Evolutionary conservation across 2,113 vertebrate species (phyloP), one percentile per base, ranked within the genome.

Genomic region (Scomber colias): DNA sequence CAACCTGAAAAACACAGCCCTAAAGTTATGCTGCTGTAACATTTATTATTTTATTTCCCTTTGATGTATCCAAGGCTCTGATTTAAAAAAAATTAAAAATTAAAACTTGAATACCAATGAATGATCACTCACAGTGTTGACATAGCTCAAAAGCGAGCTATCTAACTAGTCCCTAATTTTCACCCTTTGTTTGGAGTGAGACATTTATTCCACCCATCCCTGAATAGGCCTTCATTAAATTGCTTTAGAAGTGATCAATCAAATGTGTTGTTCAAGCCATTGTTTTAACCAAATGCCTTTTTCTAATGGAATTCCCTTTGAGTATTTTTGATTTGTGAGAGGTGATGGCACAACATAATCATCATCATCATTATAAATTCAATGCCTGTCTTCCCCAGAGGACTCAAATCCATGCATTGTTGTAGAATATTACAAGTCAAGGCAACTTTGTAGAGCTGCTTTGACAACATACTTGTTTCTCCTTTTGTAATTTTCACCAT

Each of bases 191-290:
- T 69, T 55, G 46, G 45, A 49, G n/a, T 45, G 27, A 75, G 66
- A n/a, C 14, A 49, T 86, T 79, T 75, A 11, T 53, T 31, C 51
- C 24, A 3, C 30, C 21, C 4, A 24, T 2, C 15, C 0, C 3
- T 31, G 60, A 70, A 57, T n/a, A 50, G 13, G 45, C 11, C 53
- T 57, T 78, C 51, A 69, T 57, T 50, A 74, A 68, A 53, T 0
- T 81, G 64, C 27, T 64, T 55, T 31, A n/a, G 48, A 60, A 61
- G 53, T 59, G 46, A 65, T 83, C 61, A 64, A 69, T 89, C 53
- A 74, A 27, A 64, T 10, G 63, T 62, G 44, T 27, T 84, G 55
- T 72, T 64, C 67, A n/a, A 61, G 54, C n/a, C 3, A 1, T 68
- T 45, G 30, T 78, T 75, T 75, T 35, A 40, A 51, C 53, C 24